phyloP scores from a whole-genome alignment of 2,888 invertebrate species.

The Heterodera filipjevi region DNA sequence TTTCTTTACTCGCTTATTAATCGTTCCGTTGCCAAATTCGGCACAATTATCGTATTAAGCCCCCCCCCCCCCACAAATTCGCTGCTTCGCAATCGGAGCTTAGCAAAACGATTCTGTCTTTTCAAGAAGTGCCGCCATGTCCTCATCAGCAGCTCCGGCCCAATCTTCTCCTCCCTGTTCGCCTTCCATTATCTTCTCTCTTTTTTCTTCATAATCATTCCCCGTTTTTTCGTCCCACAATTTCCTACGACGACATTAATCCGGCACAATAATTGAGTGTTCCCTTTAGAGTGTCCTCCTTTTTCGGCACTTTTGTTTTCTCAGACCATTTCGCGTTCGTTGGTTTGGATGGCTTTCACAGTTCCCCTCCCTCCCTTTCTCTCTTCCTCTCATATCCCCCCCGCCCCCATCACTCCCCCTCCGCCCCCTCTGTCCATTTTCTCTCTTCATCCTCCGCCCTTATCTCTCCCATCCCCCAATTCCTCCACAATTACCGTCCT shows the following conservation, averaged over 20 bases:
- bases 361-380: neutral
- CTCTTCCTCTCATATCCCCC: neutral
- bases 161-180: neutral
- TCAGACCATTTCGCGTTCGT: neutral
- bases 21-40: neutral
- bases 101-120: neutral
- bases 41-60: constrained; percentile 3
- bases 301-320: constrained; percentile 12
- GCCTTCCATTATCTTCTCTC: neutral
- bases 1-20: neutral
- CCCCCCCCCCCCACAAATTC: neutral
- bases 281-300: neutral
- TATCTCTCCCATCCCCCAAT: neutral
- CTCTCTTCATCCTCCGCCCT: no score
- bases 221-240: neutral
- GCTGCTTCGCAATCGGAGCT: neutral
- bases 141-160: neutral
- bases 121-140: neutral
- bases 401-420: neutral
- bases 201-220: neutral
- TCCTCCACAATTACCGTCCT: constrained; percentile 12
- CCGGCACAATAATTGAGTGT: constrained; percentile 2
- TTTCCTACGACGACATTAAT: neutral
- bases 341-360: neutral
- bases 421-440: no score